Conservation (phyloP, 2,888 invertebrate species). For the Apeira syringaria region DNA sequence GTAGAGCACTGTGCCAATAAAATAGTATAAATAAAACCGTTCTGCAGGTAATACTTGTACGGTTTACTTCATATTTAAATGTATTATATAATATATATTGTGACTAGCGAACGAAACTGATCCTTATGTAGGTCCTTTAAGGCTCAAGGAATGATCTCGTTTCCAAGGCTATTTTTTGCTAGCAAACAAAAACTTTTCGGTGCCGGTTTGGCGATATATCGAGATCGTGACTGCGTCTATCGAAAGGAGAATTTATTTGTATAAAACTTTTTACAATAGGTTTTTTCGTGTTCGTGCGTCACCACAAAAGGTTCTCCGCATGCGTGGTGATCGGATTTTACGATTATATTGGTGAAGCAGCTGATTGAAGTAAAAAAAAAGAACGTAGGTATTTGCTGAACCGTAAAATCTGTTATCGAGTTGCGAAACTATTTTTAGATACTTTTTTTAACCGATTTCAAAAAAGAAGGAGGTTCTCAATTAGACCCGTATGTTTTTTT, state of each 20-base stretch:
- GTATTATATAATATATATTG: too few species aligned
- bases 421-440: too few species aligned
- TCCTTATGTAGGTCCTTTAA: not conserved
- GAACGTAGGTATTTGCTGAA: not conserved
- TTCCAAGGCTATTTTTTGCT: conserved; percentile 9
- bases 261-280: conserved; percentile 17
- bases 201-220: conserved; percentile 31
- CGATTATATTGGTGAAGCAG: conserved; percentile 6
- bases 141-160: not conserved
- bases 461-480: too few species aligned
- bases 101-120: not conserved
- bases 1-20: not conserved
- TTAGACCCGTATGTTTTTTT: too few species aligned
- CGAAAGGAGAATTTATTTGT: conserved; percentile 27
- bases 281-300: conserved; percentile 7
- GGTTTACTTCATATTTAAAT: not conserved
- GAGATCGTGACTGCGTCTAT: conserved; percentile 31
- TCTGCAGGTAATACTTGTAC: conserved; percentile 6
- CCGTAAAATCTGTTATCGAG: not conserved
- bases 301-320: conserved; percentile 8
- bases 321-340: conserved; percentile 9
- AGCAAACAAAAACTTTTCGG: conserved; percentile 18
- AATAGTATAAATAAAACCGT: not conserved
- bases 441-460: too few species aligned
- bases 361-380: conserved; percentile 1